Evolutionary conservation across 2,888 invertebrate species (phyloP).

Genomic region (Quadriops clusia): DNA sequence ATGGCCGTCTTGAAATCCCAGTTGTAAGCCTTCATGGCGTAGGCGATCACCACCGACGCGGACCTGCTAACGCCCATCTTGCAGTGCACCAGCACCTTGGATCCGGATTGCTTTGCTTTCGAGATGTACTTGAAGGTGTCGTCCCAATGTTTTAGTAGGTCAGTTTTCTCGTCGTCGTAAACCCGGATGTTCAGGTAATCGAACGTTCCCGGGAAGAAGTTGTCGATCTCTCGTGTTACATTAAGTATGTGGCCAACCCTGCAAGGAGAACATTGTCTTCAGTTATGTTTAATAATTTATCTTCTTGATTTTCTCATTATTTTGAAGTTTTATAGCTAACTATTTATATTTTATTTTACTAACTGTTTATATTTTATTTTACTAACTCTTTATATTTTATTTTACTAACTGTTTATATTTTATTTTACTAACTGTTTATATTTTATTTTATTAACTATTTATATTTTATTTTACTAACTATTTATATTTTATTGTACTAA

Average conservation of each 20-base stretch:
- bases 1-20: constrained; percentile 86
- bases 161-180: constrained; percentile 93
- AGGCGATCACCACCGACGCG: constrained; percentile 95
- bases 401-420: too few species aligned
- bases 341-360: too few species aligned
- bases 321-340: too few species aligned
- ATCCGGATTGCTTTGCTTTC: constrained; percentile 78
- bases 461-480: too few species aligned
- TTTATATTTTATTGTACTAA: too few species aligned
- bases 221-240: constrained; percentile 97
- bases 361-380: too few species aligned
- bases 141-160: constrained; percentile 95
- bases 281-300: too few species aligned
- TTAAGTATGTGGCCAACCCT: constrained; percentile 95
- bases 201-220: constrained; percentile 96
- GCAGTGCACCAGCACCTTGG: constrained; percentile 94
- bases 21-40: constrained; percentile 95
- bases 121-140: constrained; percentile 94
- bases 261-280: constrained; percentile 31
- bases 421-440: too few species aligned
- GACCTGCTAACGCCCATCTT: constrained; percentile 99
- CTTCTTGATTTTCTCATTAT: too few species aligned
- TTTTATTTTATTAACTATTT: too few species aligned
- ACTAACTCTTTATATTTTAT: too few species aligned
- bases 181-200: constrained; percentile 93